Conservation (phyloP, 2,113 vertebrate species). For the Brachyhypopomus occidentalis region DNA sequence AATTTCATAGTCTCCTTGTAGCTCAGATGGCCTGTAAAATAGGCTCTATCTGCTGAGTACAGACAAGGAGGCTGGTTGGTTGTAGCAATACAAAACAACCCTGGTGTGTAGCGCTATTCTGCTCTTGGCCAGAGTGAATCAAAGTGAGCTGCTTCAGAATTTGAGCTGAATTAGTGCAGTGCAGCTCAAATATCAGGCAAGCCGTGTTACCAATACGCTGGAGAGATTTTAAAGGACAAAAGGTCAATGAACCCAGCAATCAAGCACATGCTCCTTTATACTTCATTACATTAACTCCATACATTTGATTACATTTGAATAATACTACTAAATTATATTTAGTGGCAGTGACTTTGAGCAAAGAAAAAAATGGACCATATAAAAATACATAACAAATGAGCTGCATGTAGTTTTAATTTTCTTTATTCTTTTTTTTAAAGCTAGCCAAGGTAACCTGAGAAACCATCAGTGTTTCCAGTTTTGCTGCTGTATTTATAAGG, state of each 20-base stretch:
- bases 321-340: too few species aligned
- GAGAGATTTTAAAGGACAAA: not conserved
- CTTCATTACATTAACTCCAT: too few species aligned
- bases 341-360: too few species aligned
- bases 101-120: not conserved
- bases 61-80: too few species aligned
- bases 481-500: not conserved
- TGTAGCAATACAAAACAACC: not conserved
- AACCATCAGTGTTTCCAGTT: not conserved
- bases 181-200: not conserved
- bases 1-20: not conserved
- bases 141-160: not conserved
- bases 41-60: not conserved
- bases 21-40: not conserved
- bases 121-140: not conserved
- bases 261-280: not conserved
- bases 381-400: too few species aligned
- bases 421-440: too few species aligned
- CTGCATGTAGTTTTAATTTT: too few species aligned
- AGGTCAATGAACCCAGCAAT: not conserved
- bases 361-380: too few species aligned
- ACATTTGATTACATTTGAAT: too few species aligned
- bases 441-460: too few species aligned
- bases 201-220: not conserved
- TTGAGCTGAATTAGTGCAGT: not conserved